A percentile compares a stretch with the other conserved stretches of the same genome.
Evolutionary conservation across 1,140 invertebrate genomes (phyloP).

Genomic region (Scaptomyza hsui): DNA sequence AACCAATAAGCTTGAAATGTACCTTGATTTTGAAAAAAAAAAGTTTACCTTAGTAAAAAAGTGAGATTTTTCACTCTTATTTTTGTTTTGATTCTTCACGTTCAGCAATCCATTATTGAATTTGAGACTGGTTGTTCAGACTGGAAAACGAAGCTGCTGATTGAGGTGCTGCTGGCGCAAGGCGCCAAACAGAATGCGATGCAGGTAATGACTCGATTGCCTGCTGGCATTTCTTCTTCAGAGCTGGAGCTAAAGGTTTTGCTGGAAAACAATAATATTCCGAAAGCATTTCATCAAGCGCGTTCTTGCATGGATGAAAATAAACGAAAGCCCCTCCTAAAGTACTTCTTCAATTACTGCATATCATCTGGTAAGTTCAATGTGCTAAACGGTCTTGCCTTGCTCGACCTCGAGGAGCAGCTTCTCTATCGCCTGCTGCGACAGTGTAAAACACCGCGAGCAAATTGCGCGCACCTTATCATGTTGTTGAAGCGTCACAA

Average conservation of each 20-base stretch:
- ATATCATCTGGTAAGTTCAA: constrained; percentile 47
- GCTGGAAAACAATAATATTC: constrained; percentile 59
- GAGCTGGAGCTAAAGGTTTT: constrained; percentile 58
- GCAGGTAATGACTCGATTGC: constrained; percentile 38
- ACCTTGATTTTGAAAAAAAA: no score
- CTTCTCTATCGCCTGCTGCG: constrained; percentile 57
- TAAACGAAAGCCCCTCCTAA: constrained; percentile 49
- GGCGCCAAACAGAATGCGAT: constrained; percentile 50
- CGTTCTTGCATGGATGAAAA: constrained; percentile 49
- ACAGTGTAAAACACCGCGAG: constrained; percentile 25
- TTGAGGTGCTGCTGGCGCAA: constrained; percentile 52
- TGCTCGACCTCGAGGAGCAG: constrained; percentile 64
- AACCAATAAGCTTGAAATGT: no score
- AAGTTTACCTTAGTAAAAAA: no score
- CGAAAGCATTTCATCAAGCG: constrained; percentile 73
- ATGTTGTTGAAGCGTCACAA: constrained; percentile 74
- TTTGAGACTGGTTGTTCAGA: constrained; percentile 81
- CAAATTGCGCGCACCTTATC: constrained; percentile 70
- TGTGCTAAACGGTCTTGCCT: constrained; percentile 58
- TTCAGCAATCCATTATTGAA: constrained; percentile 85
- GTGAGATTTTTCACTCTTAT: background rate
- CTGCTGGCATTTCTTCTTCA: constrained; percentile 35
- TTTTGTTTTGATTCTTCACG: constrained; percentile 7
- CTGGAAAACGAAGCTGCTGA: constrained; percentile 84
- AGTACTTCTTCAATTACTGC: constrained; percentile 69